Evolutionary conservation across 2,888 invertebrate genomes (phyloP).

Genomic region (Patella ulyssiponensis): DNA sequence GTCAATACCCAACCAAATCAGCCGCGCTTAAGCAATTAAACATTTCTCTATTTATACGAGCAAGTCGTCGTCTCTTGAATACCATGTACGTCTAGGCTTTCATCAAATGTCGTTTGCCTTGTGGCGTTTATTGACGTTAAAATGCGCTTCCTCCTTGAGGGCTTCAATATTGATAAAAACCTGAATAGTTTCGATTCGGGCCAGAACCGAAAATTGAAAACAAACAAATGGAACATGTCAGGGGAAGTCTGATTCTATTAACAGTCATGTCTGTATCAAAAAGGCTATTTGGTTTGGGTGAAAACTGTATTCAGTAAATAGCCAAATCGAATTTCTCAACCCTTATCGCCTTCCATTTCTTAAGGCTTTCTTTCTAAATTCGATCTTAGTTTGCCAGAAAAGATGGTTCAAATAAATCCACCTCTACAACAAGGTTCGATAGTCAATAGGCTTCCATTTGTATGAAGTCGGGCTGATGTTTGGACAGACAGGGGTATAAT

Average conservation of each 20-base stretch:
- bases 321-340: slow-evolving; percentile 9
- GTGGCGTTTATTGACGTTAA: slow-evolving; percentile 6
- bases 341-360: slow-evolving; percentile 5
- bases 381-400: not conserved
- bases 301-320: slow-evolving; percentile 10
- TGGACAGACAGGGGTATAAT: slow-evolving; percentile 5
- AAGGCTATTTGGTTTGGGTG: slow-evolving; percentile 7
- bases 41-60: not conserved
- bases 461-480: not conserved
- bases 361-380: not conserved
- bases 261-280: slow-evolving; percentile 9
- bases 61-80: not conserved
- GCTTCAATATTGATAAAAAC: slow-evolving; percentile 4
- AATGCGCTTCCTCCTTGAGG: not conserved
- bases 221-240: slow-evolving; percentile 8
- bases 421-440: not conserved
- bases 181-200: slow-evolving; percentile 7
- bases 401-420: slow-evolving; percentile 4
- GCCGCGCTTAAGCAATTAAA: no score
- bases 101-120: slow-evolving; percentile 3
- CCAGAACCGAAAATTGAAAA: slow-evolving; percentile 6
- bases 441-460: not conserved
- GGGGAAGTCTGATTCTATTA: slow-evolving; percentile 8
- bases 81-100: not conserved
- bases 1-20: no score